Evolutionary conservation across 2,113 vertebrate species (phyloP), one percentile per base, ranked within the genome.

Genomic region (Oenanthe melanoleuca): DNA sequence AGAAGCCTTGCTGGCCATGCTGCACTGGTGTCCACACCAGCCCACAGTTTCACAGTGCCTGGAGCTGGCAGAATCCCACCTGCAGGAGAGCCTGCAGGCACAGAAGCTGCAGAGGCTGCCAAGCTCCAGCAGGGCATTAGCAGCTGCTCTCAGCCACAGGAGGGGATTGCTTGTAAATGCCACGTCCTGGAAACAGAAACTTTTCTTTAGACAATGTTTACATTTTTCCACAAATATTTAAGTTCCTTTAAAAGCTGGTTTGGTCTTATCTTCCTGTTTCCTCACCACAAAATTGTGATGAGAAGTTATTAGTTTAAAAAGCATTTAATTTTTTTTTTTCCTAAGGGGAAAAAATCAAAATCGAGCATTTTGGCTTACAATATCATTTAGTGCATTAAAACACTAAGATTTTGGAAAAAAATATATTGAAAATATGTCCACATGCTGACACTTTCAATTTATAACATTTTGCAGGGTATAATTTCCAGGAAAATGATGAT

Each of bases 341-440:
- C 8, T 16, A 28, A 50, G 5, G 8, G 5, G 4, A 63, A 71
- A 70, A 11, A 52, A 5, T 40, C 2, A 31, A 34, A 94, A 79
- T 42, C 1, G 64, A 67, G 21, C 1, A 8, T 69, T 85, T 82
- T 53, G 24, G 7, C 9, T 84, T 73, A 31, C 40, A 50, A 20
- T 34, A 22, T 3, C 34, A 59, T 44, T 83, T 38, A 53, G 20
- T 66, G 7, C 13, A 53, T 61, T 31, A 66, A 70, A 78, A 0
- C 37, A 56, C 11, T 6, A 5, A 53, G 15, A 80, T n/a, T 77
- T 74, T 86, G 26, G 9, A 66, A 13, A 65, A 37, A 57, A 70
- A 66, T 21, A 2, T 7, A 17, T 24, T 38, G 28, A 34, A 63
- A 86, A 56, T 45, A 52, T 5, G 2, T 19, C 47, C 0, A 1